Conservation (phyloP, 1,140 invertebrate species). For the Drosophila eugracilis region DNA sequence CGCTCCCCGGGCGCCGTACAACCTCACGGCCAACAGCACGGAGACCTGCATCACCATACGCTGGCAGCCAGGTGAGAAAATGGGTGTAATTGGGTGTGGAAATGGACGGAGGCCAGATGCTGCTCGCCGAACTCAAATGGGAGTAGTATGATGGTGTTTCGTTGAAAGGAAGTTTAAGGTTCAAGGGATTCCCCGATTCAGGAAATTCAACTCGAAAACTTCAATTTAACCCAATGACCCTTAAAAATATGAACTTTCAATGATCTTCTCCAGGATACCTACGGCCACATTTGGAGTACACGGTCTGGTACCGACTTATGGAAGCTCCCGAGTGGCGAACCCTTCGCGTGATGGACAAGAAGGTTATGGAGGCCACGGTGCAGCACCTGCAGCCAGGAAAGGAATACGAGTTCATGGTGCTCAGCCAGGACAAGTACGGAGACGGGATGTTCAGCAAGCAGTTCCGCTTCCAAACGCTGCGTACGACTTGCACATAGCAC, state of each 20-base stretch:
- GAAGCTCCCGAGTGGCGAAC: slow-evolving; percentile 92
- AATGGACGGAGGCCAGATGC: slow-evolving; percentile 7
- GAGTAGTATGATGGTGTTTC: slow-evolving; percentile 3
- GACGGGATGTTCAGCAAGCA: slow-evolving; percentile 96
- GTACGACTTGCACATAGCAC: too few species aligned
- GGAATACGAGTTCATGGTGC: slow-evolving; percentile 96
- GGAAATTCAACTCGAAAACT: neutral
- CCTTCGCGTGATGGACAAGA: slow-evolving; percentile 88
- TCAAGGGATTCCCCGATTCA: neutral
- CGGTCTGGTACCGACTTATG: slow-evolving; percentile 92
- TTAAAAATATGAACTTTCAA: neutral
- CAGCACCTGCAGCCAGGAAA: slow-evolving; percentile 90
- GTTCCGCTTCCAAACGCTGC: slow-evolving; percentile 90
- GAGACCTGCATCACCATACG: slow-evolving; percentile 91
- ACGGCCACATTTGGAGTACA: slow-evolving; percentile 92
- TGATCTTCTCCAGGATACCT: slow-evolving; percentile 87
- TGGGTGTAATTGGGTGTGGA: slow-evolving; percentile 6
- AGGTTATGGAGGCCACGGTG: slow-evolving; percentile 91
- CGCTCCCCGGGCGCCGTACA: slow-evolving; percentile 95
- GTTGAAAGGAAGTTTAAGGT: neutral
- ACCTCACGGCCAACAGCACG: slow-evolving; percentile 92
- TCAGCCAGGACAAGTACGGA: slow-evolving; percentile 93
- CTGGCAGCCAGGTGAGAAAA: slow-evolving; percentile 90
- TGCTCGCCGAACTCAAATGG: slow-evolving; percentile 4
- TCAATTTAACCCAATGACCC: neutral